A percentile compares a stretch with the other conserved stretches of the same genome.
phyloP scores from a whole-genome alignment of 2,888 invertebrate species.

The Schizaphis graminum region DNA sequence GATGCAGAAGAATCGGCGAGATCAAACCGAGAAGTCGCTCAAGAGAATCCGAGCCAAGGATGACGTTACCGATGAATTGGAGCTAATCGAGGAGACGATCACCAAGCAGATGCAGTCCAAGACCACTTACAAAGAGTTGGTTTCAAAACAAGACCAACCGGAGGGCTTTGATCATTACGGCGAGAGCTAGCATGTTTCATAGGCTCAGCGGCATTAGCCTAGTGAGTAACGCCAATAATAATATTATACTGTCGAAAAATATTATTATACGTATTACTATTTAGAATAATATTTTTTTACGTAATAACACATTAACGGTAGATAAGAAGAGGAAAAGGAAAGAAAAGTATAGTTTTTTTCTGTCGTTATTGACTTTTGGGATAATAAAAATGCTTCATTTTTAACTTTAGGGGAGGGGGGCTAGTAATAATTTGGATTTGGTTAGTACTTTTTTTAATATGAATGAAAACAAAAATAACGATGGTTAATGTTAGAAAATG shows the following conservation, averaged over 20 bases:
- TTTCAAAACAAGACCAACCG: constrained; percentile 66
- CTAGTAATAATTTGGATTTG: too few species aligned
- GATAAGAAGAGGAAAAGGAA: background rate
- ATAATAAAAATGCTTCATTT: too few species aligned
- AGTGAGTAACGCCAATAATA: background rate
- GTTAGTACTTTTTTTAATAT: too few species aligned
- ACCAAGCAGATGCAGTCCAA: background rate
- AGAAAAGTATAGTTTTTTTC: too few species aligned
- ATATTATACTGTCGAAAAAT: background rate
- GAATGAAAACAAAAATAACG: too few species aligned
- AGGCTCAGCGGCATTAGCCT: constrained; percentile 67
- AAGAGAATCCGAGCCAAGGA: background rate
- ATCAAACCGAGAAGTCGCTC: background rate
- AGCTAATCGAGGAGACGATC: background rate
- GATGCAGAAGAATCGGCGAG: background rate
- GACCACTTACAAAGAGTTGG: constrained; percentile 59
- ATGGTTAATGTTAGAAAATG: too few species aligned
- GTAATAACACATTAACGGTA: background rate
- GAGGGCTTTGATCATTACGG: constrained; percentile 67
- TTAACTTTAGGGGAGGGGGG: too few species aligned
- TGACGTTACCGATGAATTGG: background rate
- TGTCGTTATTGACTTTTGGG: too few species aligned
- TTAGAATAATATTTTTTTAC: background rate
- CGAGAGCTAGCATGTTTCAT: constrained; percentile 65
- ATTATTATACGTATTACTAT: background rate